Base-by-base conservation (phyloP, 2,888 invertebrate species). In the Drosophila mimica region DNA sequence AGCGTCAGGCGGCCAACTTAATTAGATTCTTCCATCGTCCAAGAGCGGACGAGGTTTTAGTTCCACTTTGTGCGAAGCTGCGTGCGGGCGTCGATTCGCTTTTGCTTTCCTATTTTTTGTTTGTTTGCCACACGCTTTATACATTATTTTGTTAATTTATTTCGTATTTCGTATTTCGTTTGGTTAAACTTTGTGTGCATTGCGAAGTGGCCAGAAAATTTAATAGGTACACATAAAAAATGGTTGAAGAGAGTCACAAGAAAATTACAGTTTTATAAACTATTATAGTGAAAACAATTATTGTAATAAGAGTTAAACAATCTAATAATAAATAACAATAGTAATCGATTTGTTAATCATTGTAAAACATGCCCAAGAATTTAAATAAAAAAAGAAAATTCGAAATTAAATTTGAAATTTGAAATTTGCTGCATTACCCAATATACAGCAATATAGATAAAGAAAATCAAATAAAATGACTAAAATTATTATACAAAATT, bases 1-100 rank as follows among this genome's bases (percentile, higher is more conserved):
- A 60, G 63, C 74, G 61, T 20, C 67, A 62, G 62, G 13, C 62
- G 62, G 15, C 62, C 63, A 69, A 81, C 69, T 76, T 63, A 79
- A 79, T 79, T 79, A 69, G 77, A 76, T 81, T 64, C 61, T 36
- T 63, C 58, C 48, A 20, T 63, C 34, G 52, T 48, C 60, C 36
- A 59, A 57, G 56, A 57, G 63, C 52, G 20, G 48, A 58, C 58
- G 53, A 71, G 63, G 72, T 58, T 85, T 85, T 85, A 87, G 87
- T 87, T 70, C 70, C 69, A 79, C 77, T 88, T 54, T 65, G 79
- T 70, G 70, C 87, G 76, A 83, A 81, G 79, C 70, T 81, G 77
- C 75, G 89, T 81, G 87, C 89, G 87, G 90, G 83, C 70, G 86
- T 78, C 43, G 58, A 65, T 68, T 75, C 31, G 40, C n/a, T 57